Percentiles rank a stretch among this genome's conserved stretches.
These are phyloP conservation scores for Lophius piscatorius DNA, from an alignment of 2,113 vertebrate species.

Conservation along the genomic window DNA sequence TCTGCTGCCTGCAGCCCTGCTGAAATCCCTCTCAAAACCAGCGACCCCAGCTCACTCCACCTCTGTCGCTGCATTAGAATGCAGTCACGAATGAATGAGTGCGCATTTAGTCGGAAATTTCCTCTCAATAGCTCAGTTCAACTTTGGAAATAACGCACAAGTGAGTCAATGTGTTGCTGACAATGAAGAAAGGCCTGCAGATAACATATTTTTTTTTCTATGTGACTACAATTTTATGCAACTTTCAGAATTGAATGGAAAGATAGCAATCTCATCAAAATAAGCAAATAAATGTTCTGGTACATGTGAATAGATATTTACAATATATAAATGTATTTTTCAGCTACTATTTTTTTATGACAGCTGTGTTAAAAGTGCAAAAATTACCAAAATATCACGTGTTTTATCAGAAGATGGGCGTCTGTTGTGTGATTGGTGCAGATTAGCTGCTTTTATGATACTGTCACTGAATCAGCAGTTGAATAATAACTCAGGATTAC, in stretches of 20 bases:
- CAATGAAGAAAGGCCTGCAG: background rate
- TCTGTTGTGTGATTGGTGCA: too few species aligned
- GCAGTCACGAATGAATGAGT: slow-evolving; percentile 37
- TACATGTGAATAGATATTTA: background rate
- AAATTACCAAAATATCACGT: too few species aligned
- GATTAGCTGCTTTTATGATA: too few species aligned
- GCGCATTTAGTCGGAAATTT: slow-evolving; percentile 39
- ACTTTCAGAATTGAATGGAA: background rate
- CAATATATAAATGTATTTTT: slow-evolving; percentile 1
- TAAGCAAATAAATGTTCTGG: background rate
- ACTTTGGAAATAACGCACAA: slow-evolving; percentile 18
- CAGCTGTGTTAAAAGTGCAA: too few species aligned
- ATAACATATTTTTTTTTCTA: slow-evolving; percentile 1
- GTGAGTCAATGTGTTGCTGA: slow-evolving; percentile 12
- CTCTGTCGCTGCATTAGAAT: slow-evolving; percentile 29
- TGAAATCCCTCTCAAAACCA: slow-evolving; percentile 45
- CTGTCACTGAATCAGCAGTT: too few species aligned
- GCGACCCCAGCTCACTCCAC: slow-evolving; percentile 39
- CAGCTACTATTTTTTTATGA: background rate
- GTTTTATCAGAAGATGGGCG: too few species aligned
- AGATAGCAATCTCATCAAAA: background rate
- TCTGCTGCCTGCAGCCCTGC: slow-evolving; percentile 49
- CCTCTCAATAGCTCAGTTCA: slow-evolving; percentile 31
- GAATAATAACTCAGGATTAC: too few species aligned
- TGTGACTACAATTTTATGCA: slow-evolving; percentile 18